Conservation (phyloP, 2,888 invertebrate species). For the Dascillus cervinus region DNA sequence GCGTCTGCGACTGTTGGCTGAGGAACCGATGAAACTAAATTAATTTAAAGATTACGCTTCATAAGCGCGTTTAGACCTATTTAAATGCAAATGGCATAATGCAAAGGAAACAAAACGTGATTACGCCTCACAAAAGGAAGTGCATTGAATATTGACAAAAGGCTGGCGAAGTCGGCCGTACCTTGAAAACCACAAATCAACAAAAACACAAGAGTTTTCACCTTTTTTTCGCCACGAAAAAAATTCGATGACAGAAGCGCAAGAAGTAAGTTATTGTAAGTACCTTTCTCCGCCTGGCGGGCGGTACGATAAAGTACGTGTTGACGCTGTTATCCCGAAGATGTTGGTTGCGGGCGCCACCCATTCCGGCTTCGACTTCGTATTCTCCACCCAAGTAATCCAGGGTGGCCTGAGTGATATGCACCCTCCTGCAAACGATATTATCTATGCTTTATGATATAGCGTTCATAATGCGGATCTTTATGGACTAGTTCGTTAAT, state of each 20-base stretch:
- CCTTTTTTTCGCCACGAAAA: no score
- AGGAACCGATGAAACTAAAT: no score
- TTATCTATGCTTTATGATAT: not conserved
- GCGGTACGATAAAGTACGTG: slow-evolving; percentile 85
- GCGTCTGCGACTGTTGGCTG: no score
- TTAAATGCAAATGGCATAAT: slow-evolving; percentile 8
- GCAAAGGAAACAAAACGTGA: slow-evolving; percentile 6
- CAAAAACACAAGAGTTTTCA: no score
- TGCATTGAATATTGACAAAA: no score
- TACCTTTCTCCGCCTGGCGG: slow-evolving; percentile 77
- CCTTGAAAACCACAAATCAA: no score
- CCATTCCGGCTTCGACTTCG: slow-evolving; percentile 83
- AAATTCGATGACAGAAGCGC: no score
- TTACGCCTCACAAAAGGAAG: slow-evolving; percentile 7
- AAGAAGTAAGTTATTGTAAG: no score
- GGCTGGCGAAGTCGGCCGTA: no score
- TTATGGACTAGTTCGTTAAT: no score
- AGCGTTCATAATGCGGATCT: no score
- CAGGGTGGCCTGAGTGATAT: slow-evolving; percentile 76
- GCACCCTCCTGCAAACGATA: slow-evolving; percentile 59
- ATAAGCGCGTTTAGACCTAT: not conserved
- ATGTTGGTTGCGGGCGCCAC: slow-evolving; percentile 74
- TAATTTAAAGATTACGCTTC: slow-evolving; percentile 1
- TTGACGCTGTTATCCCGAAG: slow-evolving; percentile 75
- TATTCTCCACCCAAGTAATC: slow-evolving; percentile 83